phyloP scores from a whole-genome alignment of 2,113 vertebrate species.

The Lepidothrix coronata region DNA sequence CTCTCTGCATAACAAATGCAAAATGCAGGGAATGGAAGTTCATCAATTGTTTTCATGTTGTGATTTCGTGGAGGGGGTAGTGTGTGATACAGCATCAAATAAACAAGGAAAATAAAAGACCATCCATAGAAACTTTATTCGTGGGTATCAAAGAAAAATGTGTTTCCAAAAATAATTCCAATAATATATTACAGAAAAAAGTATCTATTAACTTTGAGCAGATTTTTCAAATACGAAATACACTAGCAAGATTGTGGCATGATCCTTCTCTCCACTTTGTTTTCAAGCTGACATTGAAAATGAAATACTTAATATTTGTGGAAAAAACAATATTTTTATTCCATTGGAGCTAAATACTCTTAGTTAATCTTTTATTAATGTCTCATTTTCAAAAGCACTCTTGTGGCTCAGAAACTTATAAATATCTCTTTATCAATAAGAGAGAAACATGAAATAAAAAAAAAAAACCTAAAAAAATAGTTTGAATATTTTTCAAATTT shows the following conservation, averaged over 20 bases:
- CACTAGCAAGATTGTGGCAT: background rate
- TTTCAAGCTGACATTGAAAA: background rate
- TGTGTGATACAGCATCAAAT: background rate
- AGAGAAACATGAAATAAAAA: background rate
- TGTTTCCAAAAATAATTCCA: background rate
- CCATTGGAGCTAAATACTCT: background rate
- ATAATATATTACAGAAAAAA: background rate
- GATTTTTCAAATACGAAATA: background rate
- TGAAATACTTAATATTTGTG: background rate
- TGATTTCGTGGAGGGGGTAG: background rate
- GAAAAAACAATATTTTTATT: background rate
- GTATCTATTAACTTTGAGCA: background rate
- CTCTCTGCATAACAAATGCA: background rate
- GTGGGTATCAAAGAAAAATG: background rate
- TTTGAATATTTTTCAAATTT: background rate
- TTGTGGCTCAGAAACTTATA: background rate
- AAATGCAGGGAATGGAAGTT: background rate
- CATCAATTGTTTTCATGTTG: slow-evolving; percentile 9
- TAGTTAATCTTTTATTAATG: background rate
- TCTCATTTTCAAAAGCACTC: background rate
- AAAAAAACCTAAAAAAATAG: background rate
- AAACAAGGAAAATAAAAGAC: background rate
- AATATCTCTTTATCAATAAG: background rate
- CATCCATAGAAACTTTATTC: background rate
- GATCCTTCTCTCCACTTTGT: background rate